These are phyloP conservation scores for Sinelater perroti DNA, from an alignment of 2,888 invertebrate species.

Conservation along the genomic window DNA sequence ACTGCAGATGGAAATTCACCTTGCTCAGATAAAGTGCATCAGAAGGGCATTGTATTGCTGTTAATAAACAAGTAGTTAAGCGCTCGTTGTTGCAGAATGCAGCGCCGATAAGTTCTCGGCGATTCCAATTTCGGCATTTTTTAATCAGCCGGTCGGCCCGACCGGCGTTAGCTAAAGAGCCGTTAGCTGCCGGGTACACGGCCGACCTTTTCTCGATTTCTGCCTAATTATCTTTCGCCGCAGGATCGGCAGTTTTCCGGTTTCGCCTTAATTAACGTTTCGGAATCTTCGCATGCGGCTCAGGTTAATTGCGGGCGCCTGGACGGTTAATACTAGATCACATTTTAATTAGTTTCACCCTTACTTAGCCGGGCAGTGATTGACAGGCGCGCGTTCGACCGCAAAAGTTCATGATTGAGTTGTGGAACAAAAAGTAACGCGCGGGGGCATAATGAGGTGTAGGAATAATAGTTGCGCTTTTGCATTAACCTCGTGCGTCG, in stretches of 20 bases:
- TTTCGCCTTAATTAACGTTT: slow-evolving; percentile 14
- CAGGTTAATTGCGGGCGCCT: slow-evolving; percentile 10
- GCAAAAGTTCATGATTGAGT: slow-evolving; percentile 39
- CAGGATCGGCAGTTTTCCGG: slow-evolving; percentile 1
- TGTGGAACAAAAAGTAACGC: slow-evolving; percentile 46
- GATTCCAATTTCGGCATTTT: no score
- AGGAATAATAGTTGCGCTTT: slow-evolving; percentile 5
- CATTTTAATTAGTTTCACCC: slow-evolving; percentile 17
- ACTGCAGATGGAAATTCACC: no score
- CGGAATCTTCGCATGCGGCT: not conserved
- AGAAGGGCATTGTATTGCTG: slow-evolving; percentile 10
- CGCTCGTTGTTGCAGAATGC: slow-evolving; percentile 12
- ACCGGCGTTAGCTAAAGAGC: slow-evolving; percentile 13
- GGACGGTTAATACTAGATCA: slow-evolving; percentile 8
- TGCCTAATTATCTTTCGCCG: slow-evolving; percentile 9
- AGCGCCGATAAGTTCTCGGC: not conserved
- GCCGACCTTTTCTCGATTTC: not conserved
- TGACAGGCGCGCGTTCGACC: slow-evolving; percentile 39
- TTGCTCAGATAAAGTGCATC: slow-evolving; percentile 1
- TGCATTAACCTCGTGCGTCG: no score
- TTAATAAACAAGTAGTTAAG: slow-evolving; percentile 17
- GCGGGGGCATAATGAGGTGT: slow-evolving; percentile 40
- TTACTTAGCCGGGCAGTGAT: slow-evolving; percentile 36
- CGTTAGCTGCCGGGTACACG: slow-evolving; percentile 11
- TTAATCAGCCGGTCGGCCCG: no score